Conservation (phyloP, 2,797 vertebrate genomes). For the Myiothlypis coronata region DNA sequence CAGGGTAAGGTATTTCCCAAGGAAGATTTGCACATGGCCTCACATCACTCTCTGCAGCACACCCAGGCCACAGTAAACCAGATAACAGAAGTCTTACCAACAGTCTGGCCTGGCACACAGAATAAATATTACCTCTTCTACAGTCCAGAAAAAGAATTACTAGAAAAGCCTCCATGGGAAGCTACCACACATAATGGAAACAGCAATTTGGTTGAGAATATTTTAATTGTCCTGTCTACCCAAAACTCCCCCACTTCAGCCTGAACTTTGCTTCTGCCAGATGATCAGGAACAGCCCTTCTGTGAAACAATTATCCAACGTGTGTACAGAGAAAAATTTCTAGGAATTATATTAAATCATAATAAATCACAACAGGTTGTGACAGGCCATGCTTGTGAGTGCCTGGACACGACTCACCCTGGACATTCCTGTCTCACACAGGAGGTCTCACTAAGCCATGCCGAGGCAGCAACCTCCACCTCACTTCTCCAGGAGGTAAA, state of each 20-base stretch:
- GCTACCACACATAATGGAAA: neutral
- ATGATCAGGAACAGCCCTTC: neutral
- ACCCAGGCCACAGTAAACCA: neutral
- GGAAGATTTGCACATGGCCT: fast-evolving
- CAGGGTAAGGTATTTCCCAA: neutral
- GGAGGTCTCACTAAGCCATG: neutral
- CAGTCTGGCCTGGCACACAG: neutral
- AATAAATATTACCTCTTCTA: fast-evolving
- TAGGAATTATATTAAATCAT: constrained; percentile 19
- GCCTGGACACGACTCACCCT: neutral
- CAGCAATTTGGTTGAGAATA: neutral
- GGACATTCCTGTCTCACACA: neutral
- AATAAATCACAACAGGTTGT: constrained; percentile 7
- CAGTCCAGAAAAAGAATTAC: neutral
- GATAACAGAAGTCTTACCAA: neutral
- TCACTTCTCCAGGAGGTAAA: neutral
- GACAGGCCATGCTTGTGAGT: neutral
- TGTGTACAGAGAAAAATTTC: neutral
- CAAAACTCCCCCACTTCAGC: neutral
- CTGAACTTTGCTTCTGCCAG: neutral
- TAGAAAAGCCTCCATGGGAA: neutral
- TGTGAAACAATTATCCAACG: neutral
- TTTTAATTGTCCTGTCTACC: neutral
- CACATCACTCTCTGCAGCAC: neutral
- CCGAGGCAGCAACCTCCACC: neutral